Conservation (phyloP, 1,140 invertebrate species). For the Caenorhabditis remanei region DNA sequence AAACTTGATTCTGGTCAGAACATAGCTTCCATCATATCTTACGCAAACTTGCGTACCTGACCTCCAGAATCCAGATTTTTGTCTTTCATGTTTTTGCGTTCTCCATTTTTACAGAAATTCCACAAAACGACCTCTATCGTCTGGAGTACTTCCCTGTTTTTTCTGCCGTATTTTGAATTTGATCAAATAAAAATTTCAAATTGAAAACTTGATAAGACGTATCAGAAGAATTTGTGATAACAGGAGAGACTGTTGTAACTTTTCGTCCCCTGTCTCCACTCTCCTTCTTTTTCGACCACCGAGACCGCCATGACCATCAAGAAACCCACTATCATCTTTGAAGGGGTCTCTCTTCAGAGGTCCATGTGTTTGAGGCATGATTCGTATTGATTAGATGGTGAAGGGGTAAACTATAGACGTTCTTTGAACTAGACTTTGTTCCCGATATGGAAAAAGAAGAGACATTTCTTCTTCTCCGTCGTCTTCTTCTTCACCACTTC, state of each 20-base stretch:
- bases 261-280: conserved; percentile 21
- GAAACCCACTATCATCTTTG: not conserved
- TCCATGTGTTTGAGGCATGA: conserved; percentile 12
- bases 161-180: too few relatives aligned
- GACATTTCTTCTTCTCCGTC: not conserved
- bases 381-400: not conserved
- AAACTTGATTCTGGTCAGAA: not conserved
- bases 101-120: too few relatives aligned
- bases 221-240: not conserved
- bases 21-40: not conserved
- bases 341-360: not conserved
- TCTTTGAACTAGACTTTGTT: conserved; percentile 18
- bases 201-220: not conserved
- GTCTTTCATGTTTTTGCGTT: not conserved
- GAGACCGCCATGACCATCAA: conserved; percentile 15
- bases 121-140: too few relatives aligned
- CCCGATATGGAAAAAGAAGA: not conserved
- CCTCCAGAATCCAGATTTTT: not conserved
- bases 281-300: not conserved
- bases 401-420: not conserved
- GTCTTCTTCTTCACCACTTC: not conserved
- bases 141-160: too few relatives aligned
- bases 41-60: not conserved
- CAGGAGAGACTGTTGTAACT: not conserved
- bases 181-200: too few relatives aligned